Evolutionary conservation across 2,888 invertebrate genomes (phyloP).

Genomic region (Lapara coniferarum): DNA sequence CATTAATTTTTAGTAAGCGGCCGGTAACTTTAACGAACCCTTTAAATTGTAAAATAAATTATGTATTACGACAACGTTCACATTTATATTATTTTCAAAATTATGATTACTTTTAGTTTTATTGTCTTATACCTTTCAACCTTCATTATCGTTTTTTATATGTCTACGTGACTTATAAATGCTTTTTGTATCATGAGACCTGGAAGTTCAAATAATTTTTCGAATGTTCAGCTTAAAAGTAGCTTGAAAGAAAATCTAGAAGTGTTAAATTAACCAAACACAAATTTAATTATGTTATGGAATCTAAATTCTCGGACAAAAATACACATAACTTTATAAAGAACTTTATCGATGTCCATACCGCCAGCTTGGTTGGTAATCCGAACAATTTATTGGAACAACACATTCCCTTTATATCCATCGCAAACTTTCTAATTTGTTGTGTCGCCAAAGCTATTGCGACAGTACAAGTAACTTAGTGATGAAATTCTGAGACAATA

Average conservation of each 20-base stretch:
- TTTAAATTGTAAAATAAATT: no score
- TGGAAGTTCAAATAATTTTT: no score
- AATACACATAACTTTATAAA: slow-evolving; percentile 36
- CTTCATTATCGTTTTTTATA: no score
- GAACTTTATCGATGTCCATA: slow-evolving; percentile 40
- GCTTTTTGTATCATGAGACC: no score
- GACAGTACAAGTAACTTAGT: slow-evolving; percentile 10
- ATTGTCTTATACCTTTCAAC: no score
- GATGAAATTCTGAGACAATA: background rate
- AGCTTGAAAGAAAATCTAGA: no score
- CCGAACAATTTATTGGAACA: slow-evolving; percentile 53
- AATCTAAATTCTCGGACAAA: slow-evolving; percentile 1
- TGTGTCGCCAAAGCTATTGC: slow-evolving; percentile 41
- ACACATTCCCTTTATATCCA: slow-evolving; percentile 47
- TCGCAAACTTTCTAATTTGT: slow-evolving; percentile 67
- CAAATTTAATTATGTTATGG: background rate
- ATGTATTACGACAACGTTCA: no score
- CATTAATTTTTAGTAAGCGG: background rate
- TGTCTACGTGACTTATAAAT: no score
- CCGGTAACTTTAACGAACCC: background rate
- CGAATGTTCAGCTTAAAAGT: no score
- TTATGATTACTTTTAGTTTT: no score
- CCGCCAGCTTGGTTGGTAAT: slow-evolving; percentile 37
- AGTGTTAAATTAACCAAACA: no score
- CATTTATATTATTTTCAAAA: no score